Evolutionary conservation across 2,113 vertebrate genomes (phyloP).

Genomic region (Cyanoramphus novaezelandiae): DNA sequence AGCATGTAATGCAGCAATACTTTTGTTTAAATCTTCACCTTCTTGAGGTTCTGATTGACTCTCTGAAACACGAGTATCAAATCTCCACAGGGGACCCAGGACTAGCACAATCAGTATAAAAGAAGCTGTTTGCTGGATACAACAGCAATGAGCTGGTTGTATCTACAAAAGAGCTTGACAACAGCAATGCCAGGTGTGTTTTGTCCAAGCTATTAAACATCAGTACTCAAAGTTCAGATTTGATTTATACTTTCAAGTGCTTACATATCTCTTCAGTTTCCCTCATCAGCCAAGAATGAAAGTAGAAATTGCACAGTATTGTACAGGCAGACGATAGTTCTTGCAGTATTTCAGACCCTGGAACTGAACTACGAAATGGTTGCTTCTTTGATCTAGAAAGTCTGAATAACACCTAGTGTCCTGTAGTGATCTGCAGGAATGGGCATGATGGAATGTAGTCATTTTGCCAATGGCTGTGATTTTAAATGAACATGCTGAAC

Average conservation of each 20-base stretch:
- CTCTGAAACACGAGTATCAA: background rate
- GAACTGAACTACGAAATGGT: background rate
- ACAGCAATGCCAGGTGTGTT: background rate
- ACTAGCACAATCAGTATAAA: background rate
- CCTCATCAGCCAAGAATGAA: background rate
- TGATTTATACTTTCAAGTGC: background rate
- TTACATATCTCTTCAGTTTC: background rate
- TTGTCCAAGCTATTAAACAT: background rate
- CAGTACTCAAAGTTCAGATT: background rate
- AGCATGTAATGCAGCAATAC: background rate
- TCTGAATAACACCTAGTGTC: slow-evolving; percentile 19
- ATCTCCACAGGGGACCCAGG: background rate
- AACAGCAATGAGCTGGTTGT: no score
- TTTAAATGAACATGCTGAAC: background rate
- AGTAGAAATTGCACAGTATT: background rate
- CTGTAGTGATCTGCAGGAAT: background rate
- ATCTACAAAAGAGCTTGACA: no score
- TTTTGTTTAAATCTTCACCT: background rate
- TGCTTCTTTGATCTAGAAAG: slow-evolving; percentile 27
- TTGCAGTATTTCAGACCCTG: background rate
- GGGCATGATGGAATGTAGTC: background rate
- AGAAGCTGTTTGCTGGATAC: background rate
- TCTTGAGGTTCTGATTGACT: background rate
- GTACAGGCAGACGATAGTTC: background rate
- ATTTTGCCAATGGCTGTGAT: background rate